Conservation (phyloP, 2,888 invertebrate species). For the Rhaphigaster nebulosa region DNA sequence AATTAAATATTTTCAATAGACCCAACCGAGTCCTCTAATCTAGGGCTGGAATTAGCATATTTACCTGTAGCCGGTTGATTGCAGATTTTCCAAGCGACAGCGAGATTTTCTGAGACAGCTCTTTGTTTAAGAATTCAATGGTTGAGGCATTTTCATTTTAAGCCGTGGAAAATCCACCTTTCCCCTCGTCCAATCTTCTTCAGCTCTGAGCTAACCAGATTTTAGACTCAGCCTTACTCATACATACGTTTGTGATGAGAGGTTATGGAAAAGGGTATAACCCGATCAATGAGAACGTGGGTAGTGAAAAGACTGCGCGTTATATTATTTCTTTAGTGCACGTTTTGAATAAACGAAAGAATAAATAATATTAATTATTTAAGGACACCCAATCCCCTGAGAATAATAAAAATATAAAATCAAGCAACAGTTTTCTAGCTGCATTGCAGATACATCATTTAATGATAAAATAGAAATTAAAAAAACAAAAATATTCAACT, state of each 20-base stretch:
- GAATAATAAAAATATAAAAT: too few species aligned
- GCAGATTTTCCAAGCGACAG: background rate
- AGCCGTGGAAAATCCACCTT: background rate
- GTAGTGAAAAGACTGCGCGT: background rate
- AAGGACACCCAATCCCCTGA: too few species aligned
- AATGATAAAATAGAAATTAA: too few species aligned
- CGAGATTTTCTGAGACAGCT: background rate
- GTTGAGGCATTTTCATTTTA: constrained; percentile 21
- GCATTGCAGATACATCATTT: too few species aligned
- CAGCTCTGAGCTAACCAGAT: background rate
- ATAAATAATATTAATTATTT: too few species aligned
- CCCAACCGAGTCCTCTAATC: background rate
- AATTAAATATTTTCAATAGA: background rate
- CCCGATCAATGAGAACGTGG: background rate
- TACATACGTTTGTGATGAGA: background rate
- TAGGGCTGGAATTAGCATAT: background rate
- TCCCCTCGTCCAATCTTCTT: background rate
- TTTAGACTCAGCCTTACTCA: background rate
- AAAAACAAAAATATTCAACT: too few species aligned
- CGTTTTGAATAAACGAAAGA: background rate
- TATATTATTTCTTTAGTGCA: background rate
- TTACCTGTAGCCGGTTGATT: background rate
- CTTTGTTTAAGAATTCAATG: constrained; percentile 38
- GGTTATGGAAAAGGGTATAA: background rate
- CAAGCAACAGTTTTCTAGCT: too few species aligned